phyloP scores from a whole-genome alignment of 2,888 invertebrate species.

The Diloba caeruleocephala region DNA sequence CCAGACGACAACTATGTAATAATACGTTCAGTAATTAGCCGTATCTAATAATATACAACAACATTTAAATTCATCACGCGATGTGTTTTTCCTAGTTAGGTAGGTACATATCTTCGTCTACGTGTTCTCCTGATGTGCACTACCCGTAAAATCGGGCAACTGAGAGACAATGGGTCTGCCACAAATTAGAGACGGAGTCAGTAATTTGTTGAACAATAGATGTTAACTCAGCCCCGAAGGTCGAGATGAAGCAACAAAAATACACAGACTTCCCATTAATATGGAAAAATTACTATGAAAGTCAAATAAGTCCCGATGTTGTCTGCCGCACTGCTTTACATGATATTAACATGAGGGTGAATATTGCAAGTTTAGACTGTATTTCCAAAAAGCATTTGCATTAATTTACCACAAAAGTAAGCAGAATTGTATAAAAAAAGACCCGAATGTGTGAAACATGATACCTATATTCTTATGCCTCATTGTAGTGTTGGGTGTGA shows the following conservation, averaged over 20 bases:
- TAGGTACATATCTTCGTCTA: slow-evolving; percentile 47
- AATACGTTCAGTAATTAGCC: slow-evolving; percentile 22
- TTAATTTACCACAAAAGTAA: slow-evolving; percentile 7
- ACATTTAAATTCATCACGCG: slow-evolving; percentile 47
- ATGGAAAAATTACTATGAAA: slow-evolving; percentile 59
- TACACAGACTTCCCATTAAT: slow-evolving; percentile 60
- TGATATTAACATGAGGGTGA: slow-evolving; percentile 22
- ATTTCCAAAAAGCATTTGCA: slow-evolving; percentile 13
- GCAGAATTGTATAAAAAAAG: slow-evolving; percentile 2
- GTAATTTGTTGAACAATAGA: slow-evolving; percentile 84
- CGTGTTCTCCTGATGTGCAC: slow-evolving; percentile 69
- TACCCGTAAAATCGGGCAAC: slow-evolving; percentile 79
- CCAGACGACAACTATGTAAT: slow-evolving; percentile 9
- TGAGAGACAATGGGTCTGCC: slow-evolving; percentile 79
- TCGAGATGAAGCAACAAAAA: slow-evolving; percentile 72
- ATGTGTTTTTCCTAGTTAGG: slow-evolving; percentile 51
- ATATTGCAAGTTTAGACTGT: slow-evolving; percentile 12
- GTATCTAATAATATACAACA: slow-evolving; percentile 25
- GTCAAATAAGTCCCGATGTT: slow-evolving; percentile 42
- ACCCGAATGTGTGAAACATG: slow-evolving; percentile 8
- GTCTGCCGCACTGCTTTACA: slow-evolving; percentile 22
- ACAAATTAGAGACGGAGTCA: slow-evolving; percentile 83
- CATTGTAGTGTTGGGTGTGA: slow-evolving; percentile 34
- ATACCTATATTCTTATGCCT: slow-evolving; percentile 12
- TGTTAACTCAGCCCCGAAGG: slow-evolving; percentile 83